Conservation (phyloP, 2,888 invertebrate species). For the Ecliptopera silaceata region DNA sequence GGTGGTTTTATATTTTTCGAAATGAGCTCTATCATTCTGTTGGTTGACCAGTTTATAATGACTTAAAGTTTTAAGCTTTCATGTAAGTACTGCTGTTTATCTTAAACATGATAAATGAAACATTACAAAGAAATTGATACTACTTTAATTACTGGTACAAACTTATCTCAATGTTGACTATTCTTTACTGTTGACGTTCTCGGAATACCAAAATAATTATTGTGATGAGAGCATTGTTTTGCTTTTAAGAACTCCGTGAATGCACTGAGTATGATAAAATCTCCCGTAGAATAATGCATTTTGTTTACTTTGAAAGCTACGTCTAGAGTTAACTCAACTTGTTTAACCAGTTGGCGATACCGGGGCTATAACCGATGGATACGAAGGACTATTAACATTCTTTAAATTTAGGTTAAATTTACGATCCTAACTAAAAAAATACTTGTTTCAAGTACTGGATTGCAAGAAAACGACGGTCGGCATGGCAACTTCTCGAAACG, state of each 20-base stretch:
- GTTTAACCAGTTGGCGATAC: slow-evolving; percentile 60
- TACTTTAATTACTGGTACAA: neutral
- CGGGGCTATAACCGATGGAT: slow-evolving; percentile 42
- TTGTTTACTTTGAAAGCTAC: slow-evolving; percentile 56
- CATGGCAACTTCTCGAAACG: neutral
- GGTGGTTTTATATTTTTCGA: too few species aligned
- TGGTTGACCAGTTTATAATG: too few species aligned
- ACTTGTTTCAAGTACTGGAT: too few species aligned
- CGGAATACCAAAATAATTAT: slow-evolving; percentile 17
- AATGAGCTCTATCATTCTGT: too few species aligned
- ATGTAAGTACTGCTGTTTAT: too few species aligned
- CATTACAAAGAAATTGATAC: too few species aligned
- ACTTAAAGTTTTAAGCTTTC: too few species aligned
- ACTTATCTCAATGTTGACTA: slow-evolving; percentile 14
- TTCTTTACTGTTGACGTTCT: too few species aligned
- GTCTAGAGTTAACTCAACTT: slow-evolving; percentile 49
- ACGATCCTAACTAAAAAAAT: neutral
- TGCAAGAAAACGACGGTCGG: too few species aligned
- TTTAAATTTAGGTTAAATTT: slow-evolving; percentile 25
- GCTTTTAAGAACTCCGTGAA: slow-evolving; percentile 17
- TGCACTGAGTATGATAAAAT: slow-evolving; percentile 19
- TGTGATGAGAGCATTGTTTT: slow-evolving; percentile 17
- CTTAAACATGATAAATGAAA: too few species aligned
- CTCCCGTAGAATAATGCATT: slow-evolving; percentile 14
- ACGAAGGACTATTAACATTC: slow-evolving; percentile 43